Evolutionary conservation across 2,888 invertebrate genomes (phyloP), one percentile per base, ranked within the genome.

Genomic region (Psylliodes chrysocephalus): DNA sequence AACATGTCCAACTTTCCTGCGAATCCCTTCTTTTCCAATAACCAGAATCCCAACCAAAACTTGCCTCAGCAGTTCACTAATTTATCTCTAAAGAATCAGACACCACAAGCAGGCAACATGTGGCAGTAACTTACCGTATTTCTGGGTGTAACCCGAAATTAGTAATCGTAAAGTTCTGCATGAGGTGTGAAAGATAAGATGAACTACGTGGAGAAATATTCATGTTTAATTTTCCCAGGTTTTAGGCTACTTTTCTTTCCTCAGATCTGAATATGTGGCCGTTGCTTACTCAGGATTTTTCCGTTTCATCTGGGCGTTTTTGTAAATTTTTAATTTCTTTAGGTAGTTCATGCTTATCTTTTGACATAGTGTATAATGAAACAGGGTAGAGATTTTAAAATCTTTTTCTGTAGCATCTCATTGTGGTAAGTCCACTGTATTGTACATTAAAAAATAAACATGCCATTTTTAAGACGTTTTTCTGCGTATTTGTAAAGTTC

Each of bases 41-140:
- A 47, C 18, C 46, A 15, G 14, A 18, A 22, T 14, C 71, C 66
- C 12, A 77, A 73, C 64, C 78, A 77, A 67, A 71, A 60, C 19
- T 64, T 86, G 66, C 84, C 83, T 40, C 86, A 86, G 73, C 85
- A 85, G 75, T 85, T 86, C 79, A 80, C 83, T 14, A 85, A 84
- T 75, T 78, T 86, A 76, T 82, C 83, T 53, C 73, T 86, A 63
- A 77, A 70, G 64, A 76, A 75, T 68, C 77, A 75, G 49, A 63
- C 71, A 6, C 47, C 75, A 8, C 66, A 47, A 61, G 51, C 68
- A 14, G 64, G 66, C 25, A 82, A 82, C 72, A 72, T 80, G 73
- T 82, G 82, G 82, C 82, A 81, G 77, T 82, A 82, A 57, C 17
- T 47, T 40, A 30, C 30, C 15, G 38, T 33, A 6, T 28, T n/a